Conservation (phyloP, 1,140 invertebrate species). For the Laupala kohalensis region DNA sequence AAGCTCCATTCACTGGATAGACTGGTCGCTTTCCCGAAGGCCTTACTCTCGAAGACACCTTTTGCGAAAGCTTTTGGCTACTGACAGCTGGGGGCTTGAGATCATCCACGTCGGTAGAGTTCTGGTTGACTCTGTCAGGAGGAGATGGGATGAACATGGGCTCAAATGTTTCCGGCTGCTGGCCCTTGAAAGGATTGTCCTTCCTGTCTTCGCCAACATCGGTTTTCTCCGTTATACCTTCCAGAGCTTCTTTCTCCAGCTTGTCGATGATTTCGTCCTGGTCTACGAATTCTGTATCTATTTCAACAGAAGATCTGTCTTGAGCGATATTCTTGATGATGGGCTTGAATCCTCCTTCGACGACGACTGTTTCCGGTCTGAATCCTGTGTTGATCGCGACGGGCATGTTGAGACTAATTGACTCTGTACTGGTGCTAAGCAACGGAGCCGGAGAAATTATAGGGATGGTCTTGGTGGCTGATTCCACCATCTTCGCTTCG, state of each 20-base stretch:
- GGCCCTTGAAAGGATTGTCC: conserved; percentile 23
- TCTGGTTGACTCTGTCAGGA: conserved; percentile 32
- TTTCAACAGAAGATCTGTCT: conserved; percentile 28
- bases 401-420: not conserved
- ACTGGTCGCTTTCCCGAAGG: conserved; percentile 1
- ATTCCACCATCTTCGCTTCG: too few species aligned
- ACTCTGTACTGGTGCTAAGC: not conserved
- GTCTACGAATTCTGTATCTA: conserved; percentile 1
- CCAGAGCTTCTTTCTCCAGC: conserved; percentile 7
- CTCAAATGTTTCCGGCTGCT: conserved; percentile 46
- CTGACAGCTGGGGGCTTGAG: not conserved
- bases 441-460: not conserved
- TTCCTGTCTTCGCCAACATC: conserved; percentile 29
- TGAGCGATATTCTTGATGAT: conserved; percentile 47
- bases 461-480: not conserved
- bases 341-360: conserved; percentile 70
- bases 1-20: conserved; percentile 3
- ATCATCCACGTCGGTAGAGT: conserved; percentile 20
- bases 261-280: conserved; percentile 4
- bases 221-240: not conserved
- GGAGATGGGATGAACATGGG: conserved; percentile 62
- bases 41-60: conserved; percentile 13
- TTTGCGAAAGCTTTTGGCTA: conserved; percentile 29
- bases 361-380: conserved; percentile 60
- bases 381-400: conserved; percentile 40